Evolutionary conservation across 2,888 invertebrate species (phyloP), one percentile per base, ranked within the genome.

Genomic region (Dryadula phaetusa): DNA sequence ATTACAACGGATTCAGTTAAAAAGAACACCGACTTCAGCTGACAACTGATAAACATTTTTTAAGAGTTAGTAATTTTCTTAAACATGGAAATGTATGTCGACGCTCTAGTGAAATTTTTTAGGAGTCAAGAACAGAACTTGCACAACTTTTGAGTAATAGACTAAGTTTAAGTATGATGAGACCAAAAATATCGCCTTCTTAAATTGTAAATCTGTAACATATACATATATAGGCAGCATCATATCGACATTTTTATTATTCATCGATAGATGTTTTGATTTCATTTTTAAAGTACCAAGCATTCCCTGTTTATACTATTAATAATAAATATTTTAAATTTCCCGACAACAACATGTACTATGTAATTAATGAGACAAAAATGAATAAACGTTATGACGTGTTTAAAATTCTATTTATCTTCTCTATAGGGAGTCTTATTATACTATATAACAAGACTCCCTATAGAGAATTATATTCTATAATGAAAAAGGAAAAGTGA

Each of bases 1-100:
- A 72, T 72, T 76, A 76, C 74, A 76, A 76, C 75, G 74, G 69
- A 72, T 60, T 65, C 16, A 58, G 71, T 71, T 66, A 49, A 52
- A 64, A 54, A 62, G 42, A 42, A 25, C 46, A 32, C 66, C 62
- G 47, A 40, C 47, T 32, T 52, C 52, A 12, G 25, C 12, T 20
- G 14, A 46, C 18, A 7, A 46, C 18, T 18, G 18, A 61, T 34
- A 47, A 16, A 46, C 20, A 16, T 37, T 46, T 20, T 46, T 49
- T 20, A 10, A 18, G 14, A 62, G 1, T 20, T 54, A 37, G 54
- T 37, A 52, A 28, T 52, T 52, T 16, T 8, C 1, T 49, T 25
- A 25, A 8, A 7, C 5, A 22, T 12, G 22, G 14, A 47, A 14
- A 46, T 12, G 18, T 18, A 20, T 44, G 16, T 42, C 5, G 16